A percentile compares a stretch with the other conserved stretches of the same genome.
phyloP scores from a whole-genome alignment of 2,113 vertebrate species.

The Octodon degus region DNA sequence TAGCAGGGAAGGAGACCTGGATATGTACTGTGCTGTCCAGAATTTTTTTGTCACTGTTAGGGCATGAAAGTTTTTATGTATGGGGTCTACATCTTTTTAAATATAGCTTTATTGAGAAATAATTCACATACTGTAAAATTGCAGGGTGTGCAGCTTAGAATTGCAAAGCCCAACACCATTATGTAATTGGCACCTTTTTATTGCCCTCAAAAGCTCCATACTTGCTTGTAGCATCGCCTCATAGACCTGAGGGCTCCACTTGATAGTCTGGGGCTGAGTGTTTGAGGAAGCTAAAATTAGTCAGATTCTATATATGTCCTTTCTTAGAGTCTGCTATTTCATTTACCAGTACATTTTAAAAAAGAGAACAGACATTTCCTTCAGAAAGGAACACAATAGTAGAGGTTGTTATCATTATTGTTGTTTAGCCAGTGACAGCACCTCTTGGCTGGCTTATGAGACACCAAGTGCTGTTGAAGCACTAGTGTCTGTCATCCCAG shows the following conservation, averaged over 20 bases:
- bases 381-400: not conserved
- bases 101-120: not conserved
- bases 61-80: not conserved
- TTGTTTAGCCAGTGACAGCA: rapidly evolving
- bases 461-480: rapidly evolving
- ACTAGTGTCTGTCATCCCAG: rapidly evolving
- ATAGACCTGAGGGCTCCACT: rapidly evolving
- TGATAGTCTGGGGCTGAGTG: not conserved
- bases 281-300: not conserved
- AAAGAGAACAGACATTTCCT: not conserved
- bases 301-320: not conserved
- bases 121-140: not conserved
- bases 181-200: not conserved
- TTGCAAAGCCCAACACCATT: not conserved
- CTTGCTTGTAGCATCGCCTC: too few species aligned
- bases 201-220: not conserved
- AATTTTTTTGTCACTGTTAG: too few species aligned
- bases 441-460: rapidly evolving
- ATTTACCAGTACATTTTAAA: not conserved
- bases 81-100: not conserved
- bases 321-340: not conserved
- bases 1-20: too few species aligned
- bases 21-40: rapidly evolving
- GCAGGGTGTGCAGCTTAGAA: not conserved
- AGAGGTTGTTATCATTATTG: rapidly evolving